These are phyloP conservation scores for Sebastolobus altivelis DNA, from an alignment of 2,797 vertebrate genomes.

Conservation along the genomic window DNA sequence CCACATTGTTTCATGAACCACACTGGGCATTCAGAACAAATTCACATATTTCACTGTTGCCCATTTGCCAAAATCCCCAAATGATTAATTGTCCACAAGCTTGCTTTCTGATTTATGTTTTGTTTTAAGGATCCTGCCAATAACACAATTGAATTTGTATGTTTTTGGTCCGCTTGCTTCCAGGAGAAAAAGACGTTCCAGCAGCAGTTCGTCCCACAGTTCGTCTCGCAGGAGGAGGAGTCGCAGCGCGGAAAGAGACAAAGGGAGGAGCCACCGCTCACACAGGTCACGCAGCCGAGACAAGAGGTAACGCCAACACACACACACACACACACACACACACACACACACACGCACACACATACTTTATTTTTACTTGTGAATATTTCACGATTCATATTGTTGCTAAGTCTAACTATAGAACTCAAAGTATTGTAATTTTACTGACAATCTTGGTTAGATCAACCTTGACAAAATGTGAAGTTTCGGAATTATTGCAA, in stretches of 20 bases:
- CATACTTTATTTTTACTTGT: neutral
- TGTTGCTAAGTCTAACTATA: neutral
- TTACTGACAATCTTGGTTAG: neutral
- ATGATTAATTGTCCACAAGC: conserved; percentile 21
- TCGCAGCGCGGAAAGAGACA: conserved; percentile 88
- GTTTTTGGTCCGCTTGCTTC: conserved; percentile 21
- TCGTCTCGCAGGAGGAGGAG: conserved; percentile 91
- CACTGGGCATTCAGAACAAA: conserved; percentile 6
- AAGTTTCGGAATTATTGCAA: neutral
- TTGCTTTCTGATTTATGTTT: conserved; percentile 26
- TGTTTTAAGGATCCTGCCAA: conserved; percentile 18
- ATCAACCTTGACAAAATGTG: neutral
- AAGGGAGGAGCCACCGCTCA: conserved; percentile 86
- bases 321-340: neutral
- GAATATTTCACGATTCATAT: neutral
- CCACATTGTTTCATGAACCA: neutral
- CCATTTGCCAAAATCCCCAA: conserved; percentile 16
- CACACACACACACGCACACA: too few relatives aligned
- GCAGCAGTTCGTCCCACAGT: conserved; percentile 95
- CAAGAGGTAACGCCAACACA: conserved; percentile 86
- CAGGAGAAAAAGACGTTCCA: conserved; percentile 91
- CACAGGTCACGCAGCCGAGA: conserved; percentile 91
- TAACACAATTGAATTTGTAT: conserved; percentile 5
- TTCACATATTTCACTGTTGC: conserved; percentile 19
- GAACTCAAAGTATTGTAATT: neutral